A percentile compares a stretch with the other conserved stretches of the same genome.
Conservation (phyloP, 2,797 vertebrate genomes). For the Sparidentex hasta region DNA sequence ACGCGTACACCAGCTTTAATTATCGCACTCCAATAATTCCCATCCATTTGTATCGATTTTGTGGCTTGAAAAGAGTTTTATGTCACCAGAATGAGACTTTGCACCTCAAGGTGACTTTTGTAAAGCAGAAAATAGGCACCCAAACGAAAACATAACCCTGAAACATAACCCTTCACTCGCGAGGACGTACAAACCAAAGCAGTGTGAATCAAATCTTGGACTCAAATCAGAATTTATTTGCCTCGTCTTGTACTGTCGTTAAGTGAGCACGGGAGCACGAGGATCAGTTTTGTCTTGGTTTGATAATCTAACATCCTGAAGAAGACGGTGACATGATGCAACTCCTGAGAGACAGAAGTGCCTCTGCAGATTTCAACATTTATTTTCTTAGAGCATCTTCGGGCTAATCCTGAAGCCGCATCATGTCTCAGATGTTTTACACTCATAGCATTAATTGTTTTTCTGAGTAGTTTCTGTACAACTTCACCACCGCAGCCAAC, state of each 20-base stretch:
- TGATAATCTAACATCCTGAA: not conserved
- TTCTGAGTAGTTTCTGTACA: constrained; percentile 22
- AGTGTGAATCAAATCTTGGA: not conserved
- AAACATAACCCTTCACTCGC: constrained; percentile 22
- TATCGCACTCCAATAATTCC: not conserved
- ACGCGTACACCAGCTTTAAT: too few species aligned
- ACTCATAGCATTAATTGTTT: constrained; percentile 53
- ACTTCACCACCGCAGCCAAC: constrained; percentile 37
- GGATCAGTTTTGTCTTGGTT: not conserved
- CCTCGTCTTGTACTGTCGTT: not conserved
- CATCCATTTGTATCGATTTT: constrained; percentile 23
- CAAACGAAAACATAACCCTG: constrained; percentile 3
- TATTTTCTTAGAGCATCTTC: constrained; percentile 26
- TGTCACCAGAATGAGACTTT: constrained; percentile 1
- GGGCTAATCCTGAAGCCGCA: not conserved
- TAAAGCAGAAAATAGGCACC: not conserved
- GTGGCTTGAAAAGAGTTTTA: constrained; percentile 6
- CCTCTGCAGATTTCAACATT: constrained; percentile 27
- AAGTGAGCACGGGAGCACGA: not conserved
- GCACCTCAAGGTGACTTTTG: not conserved
- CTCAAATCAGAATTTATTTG: not conserved
- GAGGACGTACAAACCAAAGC: constrained; percentile 24
- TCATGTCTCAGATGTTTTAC: constrained; percentile 31
- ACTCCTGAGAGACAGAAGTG: constrained; percentile 29
- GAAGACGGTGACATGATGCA: not conserved